phyloP scores from a whole-genome alignment of 1,140 invertebrate species.

The Hestina assimilis region DNA sequence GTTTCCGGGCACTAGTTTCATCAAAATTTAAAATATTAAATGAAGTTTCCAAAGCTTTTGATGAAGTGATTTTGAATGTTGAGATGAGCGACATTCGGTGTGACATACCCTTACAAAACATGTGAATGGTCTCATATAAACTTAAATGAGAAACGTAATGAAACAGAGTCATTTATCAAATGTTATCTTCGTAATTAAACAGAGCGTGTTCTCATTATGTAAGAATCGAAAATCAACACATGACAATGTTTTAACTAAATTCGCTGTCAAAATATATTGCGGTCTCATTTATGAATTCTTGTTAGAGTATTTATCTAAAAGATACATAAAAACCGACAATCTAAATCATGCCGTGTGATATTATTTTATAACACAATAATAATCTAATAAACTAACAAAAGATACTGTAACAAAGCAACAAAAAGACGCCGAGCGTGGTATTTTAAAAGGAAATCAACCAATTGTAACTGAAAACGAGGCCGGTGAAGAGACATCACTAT shows the following conservation, averaged over 20 bases:
- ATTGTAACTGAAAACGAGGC: constrained; percentile 5
- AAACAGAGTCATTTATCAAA: constrained; percentile 3
- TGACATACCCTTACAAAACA: background rate
- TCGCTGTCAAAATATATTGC: too few species aligned
- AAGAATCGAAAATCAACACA: background rate
- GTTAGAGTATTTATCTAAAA: too few species aligned
- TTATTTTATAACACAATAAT: too few species aligned
- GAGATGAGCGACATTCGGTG: background rate
- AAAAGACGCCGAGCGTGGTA: background rate
- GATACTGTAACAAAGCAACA: background rate
- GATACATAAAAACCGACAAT: too few species aligned
- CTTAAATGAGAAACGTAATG: constrained; percentile 8
- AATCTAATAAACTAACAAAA: background rate
- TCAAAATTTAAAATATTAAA: background rate
- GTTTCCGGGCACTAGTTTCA: background rate
- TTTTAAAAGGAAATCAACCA: background rate
- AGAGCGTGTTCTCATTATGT: background rate
- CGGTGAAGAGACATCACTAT: constrained; percentile 16
- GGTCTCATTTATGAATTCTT: too few species aligned
- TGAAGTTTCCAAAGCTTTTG: background rate
- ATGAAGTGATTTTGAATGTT: background rate
- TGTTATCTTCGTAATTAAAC: constrained; percentile 1
- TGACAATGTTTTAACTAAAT: background rate
- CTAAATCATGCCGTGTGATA: too few species aligned
- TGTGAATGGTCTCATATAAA: constrained; percentile 1